These are phyloP conservation scores for Agelas oroides DNA, from an alignment of 37 sponge, comb jelly and placozoan genomes.

Conservation along the genomic window DNA sequence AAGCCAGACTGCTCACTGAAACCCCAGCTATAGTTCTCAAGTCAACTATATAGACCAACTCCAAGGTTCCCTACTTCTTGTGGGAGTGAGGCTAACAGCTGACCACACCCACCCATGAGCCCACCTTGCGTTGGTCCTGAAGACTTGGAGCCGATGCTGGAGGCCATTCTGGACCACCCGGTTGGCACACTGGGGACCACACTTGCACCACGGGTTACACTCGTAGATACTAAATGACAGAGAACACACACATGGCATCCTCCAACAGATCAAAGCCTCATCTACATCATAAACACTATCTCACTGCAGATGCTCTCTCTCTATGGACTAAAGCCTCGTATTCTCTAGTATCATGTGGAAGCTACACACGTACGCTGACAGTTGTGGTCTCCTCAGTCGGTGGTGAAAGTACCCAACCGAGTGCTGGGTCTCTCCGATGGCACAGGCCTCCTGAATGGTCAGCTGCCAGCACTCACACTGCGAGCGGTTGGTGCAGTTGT, in stretches of 20 bases:
- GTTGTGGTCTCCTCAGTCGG: conserved; percentile 46
- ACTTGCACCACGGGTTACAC: conserved; percentile 81
- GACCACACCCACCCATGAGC: too few species aligned
- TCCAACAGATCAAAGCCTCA: too few species aligned
- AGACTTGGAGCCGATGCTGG: conserved; percentile 78
- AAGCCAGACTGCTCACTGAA: too few species aligned
- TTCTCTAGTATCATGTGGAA: too few species aligned
- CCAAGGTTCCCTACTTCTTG: too few species aligned
- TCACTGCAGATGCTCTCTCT: too few species aligned
- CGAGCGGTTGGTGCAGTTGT: conserved; percentile 53
- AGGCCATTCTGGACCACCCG: conserved; percentile 85
- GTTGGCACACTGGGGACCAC: conserved; percentile 78
- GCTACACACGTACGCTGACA: conserved; percentile 39
- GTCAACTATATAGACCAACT: background rate
- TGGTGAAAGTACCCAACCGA: conserved; percentile 54
- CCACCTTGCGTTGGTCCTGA: conserved; percentile 69
- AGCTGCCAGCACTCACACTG: conserved; percentile 76
- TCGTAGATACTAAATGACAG: conserved; percentile 79
- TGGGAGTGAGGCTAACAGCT: too few species aligned
- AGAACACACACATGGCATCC: background rate
- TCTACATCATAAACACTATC: too few species aligned
- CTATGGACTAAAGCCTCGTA: too few species aligned
- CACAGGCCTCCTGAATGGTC: conserved; percentile 58
- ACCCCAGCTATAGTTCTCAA: background rate
- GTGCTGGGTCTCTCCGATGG: background rate